A percentile compares a stretch with the other conserved stretches of the same genome.
Conservation (phyloP, 2,113 vertebrate species). For the Campylomormyrus tamandua region DNA sequence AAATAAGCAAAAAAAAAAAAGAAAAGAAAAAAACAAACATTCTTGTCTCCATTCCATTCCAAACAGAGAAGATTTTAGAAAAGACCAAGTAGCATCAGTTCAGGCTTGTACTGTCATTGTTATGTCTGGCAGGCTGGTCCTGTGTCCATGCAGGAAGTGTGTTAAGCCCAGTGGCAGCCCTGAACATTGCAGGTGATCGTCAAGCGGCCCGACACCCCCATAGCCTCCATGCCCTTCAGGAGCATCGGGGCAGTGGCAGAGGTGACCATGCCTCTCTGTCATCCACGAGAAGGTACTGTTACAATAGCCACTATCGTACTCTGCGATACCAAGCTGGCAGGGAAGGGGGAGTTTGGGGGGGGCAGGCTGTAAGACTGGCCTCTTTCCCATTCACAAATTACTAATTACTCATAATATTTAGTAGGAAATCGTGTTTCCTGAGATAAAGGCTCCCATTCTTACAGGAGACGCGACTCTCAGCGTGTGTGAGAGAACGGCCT, state of each 20-base stretch:
- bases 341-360: too few relatives aligned
- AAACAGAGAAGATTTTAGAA: constrained; percentile 14
- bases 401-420: constrained; percentile 57
- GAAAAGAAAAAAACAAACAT: constrained; percentile 13
- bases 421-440: constrained; percentile 46
- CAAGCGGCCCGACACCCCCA: background rate
- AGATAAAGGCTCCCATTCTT: constrained; percentile 49
- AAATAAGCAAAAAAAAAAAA: constrained; percentile 20
- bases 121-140: background rate
- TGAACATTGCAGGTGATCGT: background rate
- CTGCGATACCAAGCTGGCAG: constrained; percentile 39
- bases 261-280: constrained; percentile 31
- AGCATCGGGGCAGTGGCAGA: constrained; percentile 27
- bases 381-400: constrained; percentile 51
- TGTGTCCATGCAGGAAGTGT: background rate
- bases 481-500: constrained; percentile 1
- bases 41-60: constrained; percentile 22
- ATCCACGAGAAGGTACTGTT: constrained; percentile 38
- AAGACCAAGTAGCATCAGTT: background rate
- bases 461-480: constrained; percentile 8
- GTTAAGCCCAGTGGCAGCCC: background rate
- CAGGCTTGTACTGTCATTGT: background rate
- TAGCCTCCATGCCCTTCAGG: background rate
- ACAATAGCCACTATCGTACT: constrained; percentile 30
- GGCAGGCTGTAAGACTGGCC: constrained; percentile 30